Evolutionary conservation across 2,888 invertebrate species (phyloP).

Genomic region (Drosophila flavopinicola): DNA sequence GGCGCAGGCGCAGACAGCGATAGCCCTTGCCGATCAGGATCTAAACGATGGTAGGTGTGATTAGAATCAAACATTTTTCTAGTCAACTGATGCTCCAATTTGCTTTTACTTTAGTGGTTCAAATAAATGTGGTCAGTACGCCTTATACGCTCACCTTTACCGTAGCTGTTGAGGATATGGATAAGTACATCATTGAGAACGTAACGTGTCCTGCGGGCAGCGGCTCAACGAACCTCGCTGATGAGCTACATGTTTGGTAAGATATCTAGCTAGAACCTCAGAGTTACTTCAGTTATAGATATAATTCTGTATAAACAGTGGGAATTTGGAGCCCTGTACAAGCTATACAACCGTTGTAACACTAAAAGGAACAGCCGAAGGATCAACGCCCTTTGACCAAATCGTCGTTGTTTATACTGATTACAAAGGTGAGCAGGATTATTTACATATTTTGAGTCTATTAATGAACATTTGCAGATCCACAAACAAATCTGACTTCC

Average conservation of each 20-base stretch:
- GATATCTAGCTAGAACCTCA: neutral
- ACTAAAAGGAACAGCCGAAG: slow-evolving; percentile 43
- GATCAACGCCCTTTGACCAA: slow-evolving; percentile 31
- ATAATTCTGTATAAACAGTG: slow-evolving; percentile 48
- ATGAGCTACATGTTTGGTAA: slow-evolving; percentile 70
- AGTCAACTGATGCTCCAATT: neutral
- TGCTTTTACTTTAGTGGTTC: slow-evolving; percentile 29
- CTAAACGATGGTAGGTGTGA: slow-evolving; percentile 45
- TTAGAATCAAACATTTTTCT: no score
- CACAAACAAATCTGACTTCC: slow-evolving; percentile 47
- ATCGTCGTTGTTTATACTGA: slow-evolving; percentile 59
- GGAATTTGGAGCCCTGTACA: slow-evolving; percentile 79
- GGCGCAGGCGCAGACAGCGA: slow-evolving; percentile 9
- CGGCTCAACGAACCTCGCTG: slow-evolving; percentile 38
- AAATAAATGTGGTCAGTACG: slow-evolving; percentile 54
- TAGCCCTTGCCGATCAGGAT: slow-evolving; percentile 31
- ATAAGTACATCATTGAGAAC: slow-evolving; percentile 61
- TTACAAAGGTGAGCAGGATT: slow-evolving; percentile 64
- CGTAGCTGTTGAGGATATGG: slow-evolving; percentile 55
- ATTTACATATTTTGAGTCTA: neutral
- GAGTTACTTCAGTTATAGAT: neutral
- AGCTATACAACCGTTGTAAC: slow-evolving; percentile 63
- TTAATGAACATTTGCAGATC: slow-evolving; percentile 48
- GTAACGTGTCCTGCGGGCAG: slow-evolving; percentile 64
- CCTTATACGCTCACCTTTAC: slow-evolving; percentile 62